Percentiles rank a stretch among this genome's conserved stretches.
Conservation (phyloP, 2,888 invertebrate species). For the Physocephala rufipes region DNA sequence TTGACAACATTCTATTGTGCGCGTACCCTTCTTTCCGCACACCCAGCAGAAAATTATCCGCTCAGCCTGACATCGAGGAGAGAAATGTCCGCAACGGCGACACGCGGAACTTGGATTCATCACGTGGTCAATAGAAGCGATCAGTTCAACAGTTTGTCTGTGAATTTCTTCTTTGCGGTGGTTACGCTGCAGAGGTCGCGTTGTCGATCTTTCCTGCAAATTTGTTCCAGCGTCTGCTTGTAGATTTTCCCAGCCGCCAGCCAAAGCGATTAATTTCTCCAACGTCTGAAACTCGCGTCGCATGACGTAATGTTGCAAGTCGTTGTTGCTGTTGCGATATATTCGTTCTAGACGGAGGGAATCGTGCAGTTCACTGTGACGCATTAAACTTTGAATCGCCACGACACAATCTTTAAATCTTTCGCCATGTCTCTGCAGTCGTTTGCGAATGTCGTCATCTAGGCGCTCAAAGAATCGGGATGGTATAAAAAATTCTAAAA, state of each 20-base stretch:
- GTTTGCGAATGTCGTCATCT: slow-evolving; percentile 19
- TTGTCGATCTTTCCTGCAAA: background rate
- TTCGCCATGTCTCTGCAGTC: slow-evolving; percentile 2
- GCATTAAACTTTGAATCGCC: background rate
- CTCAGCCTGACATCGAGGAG: background rate
- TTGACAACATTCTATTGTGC: background rate
- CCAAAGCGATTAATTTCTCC: background rate
- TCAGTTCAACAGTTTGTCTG: too few relatives aligned
- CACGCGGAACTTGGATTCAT: too few relatives aligned
- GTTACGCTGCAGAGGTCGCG: background rate
- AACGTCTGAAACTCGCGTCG: slow-evolving; percentile 3
- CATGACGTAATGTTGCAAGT: slow-evolving; percentile 14
- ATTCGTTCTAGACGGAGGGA: slow-evolving; percentile 9
- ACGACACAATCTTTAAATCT: slow-evolving; percentile 8
- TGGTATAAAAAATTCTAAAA: slow-evolving; percentile 23
- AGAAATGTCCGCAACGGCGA: background rate
- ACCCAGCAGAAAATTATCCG: background rate
- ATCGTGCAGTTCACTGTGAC: background rate
- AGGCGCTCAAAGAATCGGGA: slow-evolving; percentile 14
- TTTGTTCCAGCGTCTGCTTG: too few relatives aligned
- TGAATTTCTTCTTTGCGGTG: too few relatives aligned
- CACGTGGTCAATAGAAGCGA: too few relatives aligned
- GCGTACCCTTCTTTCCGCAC: background rate
- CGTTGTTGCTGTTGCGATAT: background rate
- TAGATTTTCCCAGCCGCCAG: slow-evolving; percentile 1